Percentiles rank a stretch among this genome's conserved stretches.
phyloP scores from a whole-genome alignment of 2,797 vertebrate species.

The Pristis pectinata region DNA sequence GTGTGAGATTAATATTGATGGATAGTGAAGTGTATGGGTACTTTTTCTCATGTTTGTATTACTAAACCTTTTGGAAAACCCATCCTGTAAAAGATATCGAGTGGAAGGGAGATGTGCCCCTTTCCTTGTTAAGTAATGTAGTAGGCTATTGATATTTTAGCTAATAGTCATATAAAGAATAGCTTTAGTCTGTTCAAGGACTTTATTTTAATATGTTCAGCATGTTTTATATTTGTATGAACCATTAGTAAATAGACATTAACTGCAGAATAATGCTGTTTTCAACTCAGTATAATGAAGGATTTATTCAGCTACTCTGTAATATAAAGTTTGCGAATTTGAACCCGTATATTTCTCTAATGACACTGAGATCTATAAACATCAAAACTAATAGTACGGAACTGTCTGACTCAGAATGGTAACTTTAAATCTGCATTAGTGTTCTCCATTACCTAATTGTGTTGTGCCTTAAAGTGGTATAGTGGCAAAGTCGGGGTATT shows the following conservation, averaged over 20 bases:
- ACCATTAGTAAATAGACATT: neutral
- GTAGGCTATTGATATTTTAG: neutral
- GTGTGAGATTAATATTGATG: slow-evolving; percentile 72
- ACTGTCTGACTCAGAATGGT: neutral
- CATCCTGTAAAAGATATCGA: neutral
- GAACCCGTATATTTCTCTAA: neutral
- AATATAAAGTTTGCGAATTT: neutral
- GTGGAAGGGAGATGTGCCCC: neutral
- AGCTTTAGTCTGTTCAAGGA: neutral
- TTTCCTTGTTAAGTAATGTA: neutral
- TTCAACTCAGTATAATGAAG: neutral
- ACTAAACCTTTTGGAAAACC: neutral
- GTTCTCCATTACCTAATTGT: neutral
- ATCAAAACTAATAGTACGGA: neutral
- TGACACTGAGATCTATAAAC: neutral
- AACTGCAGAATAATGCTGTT: neutral
- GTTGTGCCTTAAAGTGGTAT: neutral
- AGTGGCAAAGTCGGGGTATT: neutral
- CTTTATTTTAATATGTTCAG: neutral
- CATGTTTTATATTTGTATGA: neutral
- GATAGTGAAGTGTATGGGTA: slow-evolving; percentile 58
- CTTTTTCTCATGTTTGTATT: slow-evolving; percentile 47
- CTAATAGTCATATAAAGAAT: neutral
- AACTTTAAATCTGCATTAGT: neutral
- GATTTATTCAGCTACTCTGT: neutral